Base-by-base conservation (phyloP, 2,888 invertebrate genomes). In the Ophioninae sp. region DNA sequence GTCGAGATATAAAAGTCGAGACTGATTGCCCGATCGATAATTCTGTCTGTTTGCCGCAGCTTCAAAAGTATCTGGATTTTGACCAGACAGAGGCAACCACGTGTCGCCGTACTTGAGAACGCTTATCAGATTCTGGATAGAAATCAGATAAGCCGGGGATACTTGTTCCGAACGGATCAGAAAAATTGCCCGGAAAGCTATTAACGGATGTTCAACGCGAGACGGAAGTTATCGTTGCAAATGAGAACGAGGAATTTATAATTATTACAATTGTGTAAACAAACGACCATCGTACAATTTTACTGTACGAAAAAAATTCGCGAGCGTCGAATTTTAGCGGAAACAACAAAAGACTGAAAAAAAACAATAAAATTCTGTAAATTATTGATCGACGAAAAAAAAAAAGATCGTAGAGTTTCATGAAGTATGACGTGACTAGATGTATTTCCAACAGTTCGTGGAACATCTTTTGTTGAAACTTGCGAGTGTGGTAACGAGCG, bases 111-210 rank as follows among this genome's bases (percentile, higher is more conserved):
- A 0, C 90, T 96, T 88, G 94, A 95, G 86, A 94, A 94, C 85
- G 95, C 95, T 0, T 95, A 95, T 87, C 90, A 93, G 68, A 93
- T 94, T 2, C 88, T 95, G 10, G 95, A 95, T 84, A 94, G 93
- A 79, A 94, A 95, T 88, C 92, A 93, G 10, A 94, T 96, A 77
- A 95, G 94, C 87, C 93, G 94, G 83, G 93, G 94, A 0, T 94
- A 94, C 89, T 95, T 95, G 85, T 93, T 94, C 71, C 93, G 94
- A 78, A 96, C 96, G 0, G 95, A 96, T 88, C 96, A 96, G 87
- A 93, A 92, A 73, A 94, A 95, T 89, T 96, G 96, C 85, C 93
- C 93, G 10, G 84, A 79, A n/a, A 63, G 73, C 37, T 73, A 81
- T 59, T 84, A 56, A 77, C 6, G 63, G 51, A 65, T 68, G 39